Evolutionary conservation across 1,140 invertebrate species (phyloP).

Genomic region (Drosophila dunni): DNA sequence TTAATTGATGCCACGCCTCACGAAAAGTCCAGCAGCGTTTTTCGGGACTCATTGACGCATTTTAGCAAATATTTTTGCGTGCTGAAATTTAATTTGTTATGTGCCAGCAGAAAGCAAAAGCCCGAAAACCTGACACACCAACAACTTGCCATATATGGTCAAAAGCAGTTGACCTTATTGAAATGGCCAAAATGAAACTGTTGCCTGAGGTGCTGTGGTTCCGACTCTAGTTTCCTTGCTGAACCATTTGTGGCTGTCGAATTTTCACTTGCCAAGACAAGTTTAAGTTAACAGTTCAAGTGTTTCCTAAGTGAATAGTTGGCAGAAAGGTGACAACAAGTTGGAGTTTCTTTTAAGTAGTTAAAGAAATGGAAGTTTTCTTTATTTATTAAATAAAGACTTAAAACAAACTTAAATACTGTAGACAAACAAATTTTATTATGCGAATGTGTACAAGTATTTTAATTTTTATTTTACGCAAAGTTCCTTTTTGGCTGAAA

Average conservation of each 20-base stretch:
- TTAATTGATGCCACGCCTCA: slow-evolving; percentile 50
- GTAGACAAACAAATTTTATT: too few species aligned
- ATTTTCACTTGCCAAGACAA: too few species aligned
- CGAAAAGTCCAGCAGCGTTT: background rate
- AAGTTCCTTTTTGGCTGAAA: too few species aligned
- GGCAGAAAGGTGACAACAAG: too few species aligned
- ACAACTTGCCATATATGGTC: slow-evolving; percentile 16
- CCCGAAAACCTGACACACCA: background rate
- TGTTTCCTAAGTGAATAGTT: too few species aligned
- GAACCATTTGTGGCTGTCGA: background rate
- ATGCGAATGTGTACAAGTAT: too few species aligned
- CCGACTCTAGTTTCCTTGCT: background rate
- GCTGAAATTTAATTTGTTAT: slow-evolving; percentile 71
- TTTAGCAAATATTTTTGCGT: slow-evolving; percentile 51
- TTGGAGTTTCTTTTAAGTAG: too few species aligned
- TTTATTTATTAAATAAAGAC: too few species aligned
- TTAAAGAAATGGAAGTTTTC: too few species aligned
- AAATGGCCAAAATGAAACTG: background rate
- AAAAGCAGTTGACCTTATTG: background rate
- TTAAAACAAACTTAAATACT: too few species aligned
- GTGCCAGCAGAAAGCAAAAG: slow-evolving; percentile 16
- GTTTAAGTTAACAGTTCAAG: too few species aligned
- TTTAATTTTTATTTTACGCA: too few species aligned
- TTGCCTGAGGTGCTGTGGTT: background rate
- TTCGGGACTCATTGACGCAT: slow-evolving; percentile 28